Evolutionary conservation across 2,113 vertebrate species (phyloP).

Genomic region (Poeciliopsis prolifica): DNA sequence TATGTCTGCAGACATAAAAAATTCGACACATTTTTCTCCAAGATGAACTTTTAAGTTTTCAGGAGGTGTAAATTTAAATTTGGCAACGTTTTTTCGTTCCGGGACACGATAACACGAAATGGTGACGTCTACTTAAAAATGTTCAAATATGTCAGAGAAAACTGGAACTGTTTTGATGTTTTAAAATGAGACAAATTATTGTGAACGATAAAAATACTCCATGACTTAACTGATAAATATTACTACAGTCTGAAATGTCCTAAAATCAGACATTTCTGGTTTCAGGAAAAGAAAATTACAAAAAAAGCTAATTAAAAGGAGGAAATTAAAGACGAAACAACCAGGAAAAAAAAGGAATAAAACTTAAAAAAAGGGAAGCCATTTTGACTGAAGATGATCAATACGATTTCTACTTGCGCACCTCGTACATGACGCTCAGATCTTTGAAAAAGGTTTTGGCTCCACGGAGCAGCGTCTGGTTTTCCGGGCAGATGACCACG

Average conservation of each 20-base stretch:
- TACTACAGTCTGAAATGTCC: too few relatives aligned
- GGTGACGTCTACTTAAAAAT: slow-evolving; percentile 58
- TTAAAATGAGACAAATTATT: too few relatives aligned
- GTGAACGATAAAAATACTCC: too few relatives aligned
- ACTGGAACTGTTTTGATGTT: slow-evolving; percentile 43
- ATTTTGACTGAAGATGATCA: too few relatives aligned
- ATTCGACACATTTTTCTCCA: neutral
- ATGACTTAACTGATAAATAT: too few relatives aligned
- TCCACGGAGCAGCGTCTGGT: slow-evolving; percentile 90
- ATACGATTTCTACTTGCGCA: slow-evolving; percentile 51
- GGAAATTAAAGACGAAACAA: too few relatives aligned
- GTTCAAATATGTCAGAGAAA: slow-evolving; percentile 32
- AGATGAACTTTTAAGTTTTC: too few relatives aligned
- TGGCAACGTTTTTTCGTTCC: slow-evolving; percentile 66
- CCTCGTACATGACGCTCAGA: slow-evolving; percentile 95
- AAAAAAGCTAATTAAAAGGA: too few relatives aligned
- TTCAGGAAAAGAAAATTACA: too few relatives aligned
- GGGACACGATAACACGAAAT: slow-evolving; percentile 52
- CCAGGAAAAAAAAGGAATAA: too few relatives aligned
- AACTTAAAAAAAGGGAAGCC: too few relatives aligned
- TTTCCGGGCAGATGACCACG: slow-evolving; percentile 96
- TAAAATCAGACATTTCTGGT: too few relatives aligned
- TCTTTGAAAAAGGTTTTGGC: slow-evolving; percentile 96
- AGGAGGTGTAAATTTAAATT: slow-evolving; percentile 46
- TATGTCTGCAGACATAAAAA: neutral